A percentile compares a stretch with the other conserved stretches of the same genome.
phyloP scores from a whole-genome alignment of 2,797 vertebrate genomes.

The Morus bassanus region DNA sequence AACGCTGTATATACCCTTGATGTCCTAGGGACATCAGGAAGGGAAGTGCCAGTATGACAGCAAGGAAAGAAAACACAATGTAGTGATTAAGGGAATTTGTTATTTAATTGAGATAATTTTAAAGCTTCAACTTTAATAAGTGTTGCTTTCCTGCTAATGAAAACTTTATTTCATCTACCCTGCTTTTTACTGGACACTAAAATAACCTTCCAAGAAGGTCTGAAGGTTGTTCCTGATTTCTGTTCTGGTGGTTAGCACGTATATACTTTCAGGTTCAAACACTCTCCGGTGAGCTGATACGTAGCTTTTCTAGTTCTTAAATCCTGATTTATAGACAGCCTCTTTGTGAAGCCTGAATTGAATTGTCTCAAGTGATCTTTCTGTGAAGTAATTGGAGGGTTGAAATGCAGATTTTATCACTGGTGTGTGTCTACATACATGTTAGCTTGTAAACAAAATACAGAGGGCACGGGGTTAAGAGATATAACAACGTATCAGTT shows the following conservation, averaged over 20 bases:
- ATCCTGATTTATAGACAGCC: not conserved
- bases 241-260: not conserved
- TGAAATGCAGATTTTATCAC: constrained; percentile 25
- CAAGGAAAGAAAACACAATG: not conserved
- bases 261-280: not conserved
- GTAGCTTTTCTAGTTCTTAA: constrained; percentile 34
- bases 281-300: not conserved
- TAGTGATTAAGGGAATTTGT: not conserved
- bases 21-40: not conserved
- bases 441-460: constrained; percentile 2
- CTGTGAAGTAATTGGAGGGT: not conserved
- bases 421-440: not conserved
- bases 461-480: not conserved
- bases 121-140: not conserved
- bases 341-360: not conserved
- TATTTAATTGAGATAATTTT: not conserved
- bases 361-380: constrained; percentile 23
- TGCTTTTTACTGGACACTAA: not conserved
- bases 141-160: not conserved
- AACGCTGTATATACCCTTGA: not conserved
- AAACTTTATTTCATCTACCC: not conserved
- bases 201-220: not conserved
- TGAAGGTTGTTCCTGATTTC: not conserved
- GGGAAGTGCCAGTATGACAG: not conserved
- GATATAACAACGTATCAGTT: not conserved